These are phyloP conservation scores for Pygmarrhopalites habei DNA, from an alignment of 1,140 invertebrate species.

Conservation along the genomic window DNA sequence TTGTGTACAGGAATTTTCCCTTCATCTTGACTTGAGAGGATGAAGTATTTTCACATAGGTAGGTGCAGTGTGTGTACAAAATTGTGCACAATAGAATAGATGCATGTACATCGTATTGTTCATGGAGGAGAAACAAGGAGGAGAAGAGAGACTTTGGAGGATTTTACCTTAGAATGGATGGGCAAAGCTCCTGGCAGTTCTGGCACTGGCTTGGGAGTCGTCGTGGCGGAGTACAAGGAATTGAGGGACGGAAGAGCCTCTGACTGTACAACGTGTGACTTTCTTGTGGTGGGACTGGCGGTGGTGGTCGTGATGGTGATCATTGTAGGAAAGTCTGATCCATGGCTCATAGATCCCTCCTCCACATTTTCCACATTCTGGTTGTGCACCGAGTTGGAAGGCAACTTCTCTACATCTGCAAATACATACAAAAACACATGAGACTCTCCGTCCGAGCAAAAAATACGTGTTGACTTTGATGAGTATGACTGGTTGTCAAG, in stretches of 20 bases:
- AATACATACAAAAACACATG: too few relatives aligned
- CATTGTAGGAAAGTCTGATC: background rate
- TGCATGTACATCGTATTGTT: too few relatives aligned
- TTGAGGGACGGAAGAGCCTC: conserved; percentile 1
- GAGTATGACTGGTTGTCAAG: too few relatives aligned
- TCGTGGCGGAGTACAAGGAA: conserved; percentile 14
- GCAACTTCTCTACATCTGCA: background rate
- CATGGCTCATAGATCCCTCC: background rate
- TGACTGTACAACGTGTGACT: background rate
- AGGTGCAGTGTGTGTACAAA: too few relatives aligned
- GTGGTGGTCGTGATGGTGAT: conserved; percentile 2
- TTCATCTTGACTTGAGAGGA: too few relatives aligned
- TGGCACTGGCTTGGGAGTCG: conserved; percentile 23
- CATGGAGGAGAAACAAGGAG: too few relatives aligned
- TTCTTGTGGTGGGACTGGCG: background rate
- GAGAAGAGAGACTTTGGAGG: too few relatives aligned
- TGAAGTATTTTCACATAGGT: too few relatives aligned
- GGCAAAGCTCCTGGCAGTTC: conserved; percentile 37
- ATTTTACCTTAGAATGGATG: conserved; percentile 39
- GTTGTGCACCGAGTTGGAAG: background rate
- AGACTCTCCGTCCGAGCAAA: too few relatives aligned
- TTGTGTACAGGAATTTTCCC: too few relatives aligned
- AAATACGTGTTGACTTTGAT: too few relatives aligned
- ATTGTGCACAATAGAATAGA: too few relatives aligned
- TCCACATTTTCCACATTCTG: background rate